A percentile compares a stretch with the other conserved stretches of the same genome.
Conservation (phyloP, 2,113 vertebrate genomes). For the Alaudala cheleensis region DNA sequence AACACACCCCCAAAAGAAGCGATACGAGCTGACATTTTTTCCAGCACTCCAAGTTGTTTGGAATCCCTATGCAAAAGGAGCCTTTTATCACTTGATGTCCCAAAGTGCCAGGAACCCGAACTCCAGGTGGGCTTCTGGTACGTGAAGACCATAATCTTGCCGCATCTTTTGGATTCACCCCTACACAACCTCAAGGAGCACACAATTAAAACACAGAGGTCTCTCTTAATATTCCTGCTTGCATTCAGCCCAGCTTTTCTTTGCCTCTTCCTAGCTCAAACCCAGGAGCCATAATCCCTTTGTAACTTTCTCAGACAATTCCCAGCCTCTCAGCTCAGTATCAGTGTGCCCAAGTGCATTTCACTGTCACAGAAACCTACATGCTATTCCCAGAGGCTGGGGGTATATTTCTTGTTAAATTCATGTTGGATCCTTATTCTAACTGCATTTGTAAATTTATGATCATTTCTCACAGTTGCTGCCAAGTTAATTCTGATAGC, state of each 20-base stretch:
- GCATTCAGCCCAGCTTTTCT: background rate
- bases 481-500: slow-evolving; percentile 56
- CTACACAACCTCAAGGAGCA: background rate
- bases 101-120: background rate
- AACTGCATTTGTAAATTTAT: slow-evolving; percentile 16
- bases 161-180: background rate
- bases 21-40: background rate
- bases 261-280: background rate
- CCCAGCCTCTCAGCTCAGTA: background rate
- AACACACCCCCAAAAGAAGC: background rate
- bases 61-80: background rate
- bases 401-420: background rate
- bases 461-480: background rate
- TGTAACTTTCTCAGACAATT: background rate
- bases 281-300: background rate
- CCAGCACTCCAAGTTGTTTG: background rate
- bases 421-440: background rate
- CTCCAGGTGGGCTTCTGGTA: background rate
- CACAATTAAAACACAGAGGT: background rate
- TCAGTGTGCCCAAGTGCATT: background rate
- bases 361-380: background rate
- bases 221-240: background rate
- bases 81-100: background rate
- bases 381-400: background rate
- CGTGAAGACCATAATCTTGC: background rate